These are phyloP conservation scores for Brachyptera putata DNA, from an alignment of 2,888 invertebrate genomes.

Conservation along the genomic window DNA sequence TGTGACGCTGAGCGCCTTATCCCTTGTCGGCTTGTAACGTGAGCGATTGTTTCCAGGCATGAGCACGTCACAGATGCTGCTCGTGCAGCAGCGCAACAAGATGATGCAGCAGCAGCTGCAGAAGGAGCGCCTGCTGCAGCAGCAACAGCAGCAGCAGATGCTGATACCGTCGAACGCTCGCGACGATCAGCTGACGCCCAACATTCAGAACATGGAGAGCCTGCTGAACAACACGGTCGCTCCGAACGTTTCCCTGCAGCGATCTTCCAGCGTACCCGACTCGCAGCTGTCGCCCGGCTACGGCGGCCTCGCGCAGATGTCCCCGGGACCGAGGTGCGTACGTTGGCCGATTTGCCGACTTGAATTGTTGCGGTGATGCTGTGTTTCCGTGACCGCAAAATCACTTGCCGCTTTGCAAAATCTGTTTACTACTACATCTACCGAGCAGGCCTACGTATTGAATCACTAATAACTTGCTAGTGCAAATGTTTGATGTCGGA, in stretches of 20 bases:
- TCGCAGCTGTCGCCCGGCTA: constrained; percentile 62
- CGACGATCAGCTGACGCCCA: constrained; percentile 52
- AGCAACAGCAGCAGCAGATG: constrained; percentile 77
- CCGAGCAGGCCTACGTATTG: too few relatives aligned
- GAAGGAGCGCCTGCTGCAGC: constrained; percentile 67
- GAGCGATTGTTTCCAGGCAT: not conserved
- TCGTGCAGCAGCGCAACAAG: constrained; percentile 49
- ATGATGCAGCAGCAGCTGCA: constrained; percentile 49
- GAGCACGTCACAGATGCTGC: constrained; percentile 35
- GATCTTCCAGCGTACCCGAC: constrained; percentile 50
- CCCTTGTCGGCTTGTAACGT: not conserved
- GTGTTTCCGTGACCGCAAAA: too few relatives aligned
- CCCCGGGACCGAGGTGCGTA: constrained; percentile 40
- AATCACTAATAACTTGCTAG: too few relatives aligned
- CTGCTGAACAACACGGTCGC: constrained; percentile 81
- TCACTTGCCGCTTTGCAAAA: too few relatives aligned
- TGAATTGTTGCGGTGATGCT: too few relatives aligned
- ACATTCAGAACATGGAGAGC: constrained; percentile 71
- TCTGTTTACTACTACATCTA: too few relatives aligned
- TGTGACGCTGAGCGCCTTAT: constrained; percentile 32
- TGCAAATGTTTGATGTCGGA: too few relatives aligned
- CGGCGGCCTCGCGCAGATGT: constrained; percentile 43
- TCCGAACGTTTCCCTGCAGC: constrained; percentile 78
- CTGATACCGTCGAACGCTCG: constrained; percentile 75
- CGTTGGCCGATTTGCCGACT: too few relatives aligned